Percentiles rank a stretch among this genome's conserved stretches.
Evolutionary conservation across 2,888 invertebrate genomes (phyloP).

Genomic region (Agriopis leucophaearia): DNA sequence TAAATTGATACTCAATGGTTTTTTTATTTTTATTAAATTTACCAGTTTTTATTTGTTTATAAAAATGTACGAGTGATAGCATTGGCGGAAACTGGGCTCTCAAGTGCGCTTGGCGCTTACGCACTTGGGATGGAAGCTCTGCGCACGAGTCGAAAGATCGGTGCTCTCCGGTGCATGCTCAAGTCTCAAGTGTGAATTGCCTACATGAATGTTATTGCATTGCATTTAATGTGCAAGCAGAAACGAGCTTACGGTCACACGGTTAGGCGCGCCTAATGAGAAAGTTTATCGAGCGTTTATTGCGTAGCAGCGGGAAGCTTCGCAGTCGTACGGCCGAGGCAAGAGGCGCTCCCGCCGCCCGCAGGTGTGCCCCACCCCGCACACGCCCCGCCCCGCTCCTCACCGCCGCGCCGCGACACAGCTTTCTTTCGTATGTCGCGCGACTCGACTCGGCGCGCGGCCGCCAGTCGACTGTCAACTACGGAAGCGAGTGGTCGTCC

Average conservation of each 20-base stretch:
- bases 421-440: constrained; percentile 61
- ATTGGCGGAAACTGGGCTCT: not conserved
- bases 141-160: constrained; percentile 39
- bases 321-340: constrained; percentile 69
- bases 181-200: constrained; percentile 70
- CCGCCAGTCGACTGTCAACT: constrained; percentile 81
- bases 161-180: constrained; percentile 47
- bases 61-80: too few species aligned
- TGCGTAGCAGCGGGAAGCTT: constrained; percentile 85
- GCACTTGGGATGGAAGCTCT: constrained; percentile 51
- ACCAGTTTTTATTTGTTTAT: too few species aligned
- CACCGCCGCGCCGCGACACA: constrained; percentile 66
- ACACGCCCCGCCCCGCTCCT: constrained; percentile 57
- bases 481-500: constrained; percentile 66
- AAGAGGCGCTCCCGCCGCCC: constrained; percentile 73
- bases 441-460: constrained; percentile 36
- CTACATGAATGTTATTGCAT: constrained; percentile 71
- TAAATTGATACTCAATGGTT: too few species aligned
- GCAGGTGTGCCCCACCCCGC: constrained; percentile 75
- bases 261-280: constrained; percentile 86
- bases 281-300: constrained; percentile 87
- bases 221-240: constrained; percentile 77
- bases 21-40: too few species aligned
- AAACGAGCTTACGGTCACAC: constrained; percentile 84
- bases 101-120: constrained; percentile 56